Evolutionary conservation across 2,797 vertebrate species (phyloP).

Genomic region (Tachyglossus aculeatus): DNA sequence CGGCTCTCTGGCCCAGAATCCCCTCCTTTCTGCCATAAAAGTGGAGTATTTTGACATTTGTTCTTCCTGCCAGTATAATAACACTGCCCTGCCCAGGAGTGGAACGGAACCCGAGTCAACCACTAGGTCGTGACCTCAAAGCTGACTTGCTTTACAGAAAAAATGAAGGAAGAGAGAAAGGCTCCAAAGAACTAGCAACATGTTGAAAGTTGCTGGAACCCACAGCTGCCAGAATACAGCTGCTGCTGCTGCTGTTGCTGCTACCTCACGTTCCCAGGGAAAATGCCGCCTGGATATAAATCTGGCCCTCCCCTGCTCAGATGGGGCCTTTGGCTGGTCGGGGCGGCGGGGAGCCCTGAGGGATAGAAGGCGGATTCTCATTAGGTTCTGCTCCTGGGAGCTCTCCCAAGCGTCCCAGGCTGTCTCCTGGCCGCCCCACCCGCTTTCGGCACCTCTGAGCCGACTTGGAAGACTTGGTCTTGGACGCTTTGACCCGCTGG

Average conservation of each 20-base stretch:
- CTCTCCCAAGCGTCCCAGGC: neutral
- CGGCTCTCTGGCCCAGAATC: neutral
- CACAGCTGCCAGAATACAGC: too few relatives aligned
- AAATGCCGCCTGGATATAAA: too few relatives aligned
- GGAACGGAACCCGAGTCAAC: neutral
- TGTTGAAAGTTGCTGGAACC: too few relatives aligned
- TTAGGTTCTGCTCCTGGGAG: conserved; percentile 13
- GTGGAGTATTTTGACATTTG: conserved; percentile 15
- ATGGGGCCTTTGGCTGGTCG: conserved; percentile 43
- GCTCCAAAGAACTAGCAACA: too few relatives aligned
- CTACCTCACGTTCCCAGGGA: too few relatives aligned
- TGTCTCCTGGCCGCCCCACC: neutral
- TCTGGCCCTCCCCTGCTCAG: neutral
- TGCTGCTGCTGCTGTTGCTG: too few relatives aligned
- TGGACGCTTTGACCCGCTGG: accelerated
- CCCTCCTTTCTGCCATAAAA: conserved; percentile 6
- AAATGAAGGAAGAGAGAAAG: too few relatives aligned
- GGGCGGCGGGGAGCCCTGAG: conserved; percentile 34
- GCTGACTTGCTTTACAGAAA: neutral
- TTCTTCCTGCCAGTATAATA: conserved; percentile 32
- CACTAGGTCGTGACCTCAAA: accelerated
- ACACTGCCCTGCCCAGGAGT: neutral
- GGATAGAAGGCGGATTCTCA: conserved; percentile 28
- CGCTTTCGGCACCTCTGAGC: too few relatives aligned
- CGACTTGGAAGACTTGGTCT: too few relatives aligned